These are phyloP conservation scores for Arrhopalites spinosus DNA, from an alignment of 2,888 invertebrate species.

Conservation along the genomic window DNA sequence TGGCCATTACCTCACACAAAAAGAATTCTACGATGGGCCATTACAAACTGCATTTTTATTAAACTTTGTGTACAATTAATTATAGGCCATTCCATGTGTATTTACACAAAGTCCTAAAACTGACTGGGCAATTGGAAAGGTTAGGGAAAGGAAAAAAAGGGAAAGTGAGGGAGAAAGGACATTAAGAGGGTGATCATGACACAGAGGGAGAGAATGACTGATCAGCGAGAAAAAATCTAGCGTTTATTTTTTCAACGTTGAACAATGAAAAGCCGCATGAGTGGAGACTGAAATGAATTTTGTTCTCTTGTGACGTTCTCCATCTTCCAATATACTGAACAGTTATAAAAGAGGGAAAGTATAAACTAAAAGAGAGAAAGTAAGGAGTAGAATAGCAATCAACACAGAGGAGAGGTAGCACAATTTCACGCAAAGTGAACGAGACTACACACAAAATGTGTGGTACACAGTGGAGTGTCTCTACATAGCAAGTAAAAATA, in stretches of 20 bases:
- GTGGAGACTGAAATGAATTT: conserved; percentile 1
- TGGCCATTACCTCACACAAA: too few relatives aligned
- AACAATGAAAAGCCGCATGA: not conserved
- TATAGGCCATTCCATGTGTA: too few relatives aligned
- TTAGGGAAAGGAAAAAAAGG: too few relatives aligned
- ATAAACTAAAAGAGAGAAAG: not conserved
- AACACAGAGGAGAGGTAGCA: conserved; percentile 31
- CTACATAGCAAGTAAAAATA: not conserved
- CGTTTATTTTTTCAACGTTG: not conserved
- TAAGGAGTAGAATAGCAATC: conserved; percentile 34
- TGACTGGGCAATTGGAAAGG: too few relatives aligned
- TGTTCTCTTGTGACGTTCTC: not conserved
- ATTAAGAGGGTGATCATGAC: conserved; percentile 14
- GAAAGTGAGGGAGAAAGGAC: not conserved
- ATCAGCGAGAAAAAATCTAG: not conserved
- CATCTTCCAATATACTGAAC: not conserved
- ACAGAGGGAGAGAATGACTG: conserved; percentile 4
- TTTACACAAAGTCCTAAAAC: too few relatives aligned
- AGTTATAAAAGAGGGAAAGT: not conserved
- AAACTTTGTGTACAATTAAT: too few relatives aligned
- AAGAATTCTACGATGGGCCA: too few relatives aligned
- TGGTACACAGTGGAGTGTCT: too few relatives aligned
- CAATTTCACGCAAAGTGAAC: conserved; percentile 38
- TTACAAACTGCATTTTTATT: too few relatives aligned
- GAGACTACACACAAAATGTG: not conserved